Percentiles rank a stretch among this genome's conserved stretches.
Conservation (phyloP, 2,797 vertebrate genomes). For the Urocyon cinereoargenteus region DNA sequence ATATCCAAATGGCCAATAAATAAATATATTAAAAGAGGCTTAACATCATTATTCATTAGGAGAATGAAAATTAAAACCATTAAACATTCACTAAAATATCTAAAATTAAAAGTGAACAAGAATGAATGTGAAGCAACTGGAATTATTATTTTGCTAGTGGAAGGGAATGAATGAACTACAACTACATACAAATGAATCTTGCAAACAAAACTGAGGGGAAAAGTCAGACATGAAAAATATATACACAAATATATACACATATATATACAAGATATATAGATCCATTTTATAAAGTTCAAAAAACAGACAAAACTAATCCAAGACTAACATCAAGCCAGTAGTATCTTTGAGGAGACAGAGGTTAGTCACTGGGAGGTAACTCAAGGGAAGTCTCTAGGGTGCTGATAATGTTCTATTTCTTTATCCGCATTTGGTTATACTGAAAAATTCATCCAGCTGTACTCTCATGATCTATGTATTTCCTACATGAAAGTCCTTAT, state of each 20-base stretch:
- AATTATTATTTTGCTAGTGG: neutral
- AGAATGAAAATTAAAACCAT: slow-evolving; percentile 23
- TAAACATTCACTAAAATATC: neutral
- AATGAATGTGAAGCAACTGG: neutral
- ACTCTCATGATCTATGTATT: neutral
- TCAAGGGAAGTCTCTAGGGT: neutral
- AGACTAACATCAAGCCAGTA: neutral
- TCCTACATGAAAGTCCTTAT: neutral
- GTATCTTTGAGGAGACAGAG: neutral
- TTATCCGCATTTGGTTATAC: neutral
- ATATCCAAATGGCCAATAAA: neutral
- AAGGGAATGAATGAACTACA: slow-evolving; percentile 7
- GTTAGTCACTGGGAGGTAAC: neutral
- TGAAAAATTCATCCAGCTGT: neutral
- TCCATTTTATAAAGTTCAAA: neutral
- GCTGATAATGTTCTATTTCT: neutral
- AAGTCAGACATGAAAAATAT: neutral
- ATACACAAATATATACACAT: neutral
- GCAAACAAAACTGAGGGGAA: neutral
- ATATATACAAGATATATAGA: neutral
- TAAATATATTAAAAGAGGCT: neutral
- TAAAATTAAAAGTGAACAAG: slow-evolving; percentile 19
- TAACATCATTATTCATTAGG: neutral
- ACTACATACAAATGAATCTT: neutral
- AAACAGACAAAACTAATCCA: neutral